Evolutionary conservation across 2,888 invertebrate species (phyloP), one percentile per base, ranked within the genome.

Genomic region (Acleris literana): DNA sequence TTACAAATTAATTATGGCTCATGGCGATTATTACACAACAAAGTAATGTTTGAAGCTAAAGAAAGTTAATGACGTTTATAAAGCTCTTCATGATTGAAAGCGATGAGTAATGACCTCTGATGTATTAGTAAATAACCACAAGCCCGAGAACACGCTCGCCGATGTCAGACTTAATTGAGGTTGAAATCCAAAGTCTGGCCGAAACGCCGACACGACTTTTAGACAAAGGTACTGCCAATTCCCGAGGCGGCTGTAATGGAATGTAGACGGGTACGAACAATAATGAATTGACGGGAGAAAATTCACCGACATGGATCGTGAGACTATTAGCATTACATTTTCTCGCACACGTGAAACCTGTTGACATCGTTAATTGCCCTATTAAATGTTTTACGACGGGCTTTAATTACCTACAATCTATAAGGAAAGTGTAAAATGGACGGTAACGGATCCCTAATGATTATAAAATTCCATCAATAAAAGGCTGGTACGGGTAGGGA

Each of bases 131-230:
- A 87, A 86, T 84, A 83, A 86, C 81, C 84, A 86, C 84, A 76
- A 83, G 81, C 70, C 72, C 71, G 82, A 80, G 82, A 84, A 86
- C 85, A 85, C 85, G 83, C 82, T 74, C 74, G 73, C 72, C 76
- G 81, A 79, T 85, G 87, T 85, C 74, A 68, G 75, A 82, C 80
- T 83, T 86, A 87, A 91, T 89, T 84, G 86, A 87, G 84, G 85
- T 84, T 86, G 82, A 83, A 84, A 86, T 77, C 59, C 49, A 61
- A 49, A 76, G 79, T 83, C 83, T 81, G 77, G 76, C 76, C 75
- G 79, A 79, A 85, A 84, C 81, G 81, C 80, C 74, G 79, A 85
- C 84, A 83, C 80, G 83, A 83, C 77, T 83, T 78, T 80, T 74
- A 76, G 77, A 86, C 87, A 87, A 90, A 86, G 85, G 79, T 79